Percentiles rank a stretch among this genome's conserved stretches.
phyloP scores from a whole-genome alignment of 2,797 vertebrate species.

The Diceros bicornis region DNA sequence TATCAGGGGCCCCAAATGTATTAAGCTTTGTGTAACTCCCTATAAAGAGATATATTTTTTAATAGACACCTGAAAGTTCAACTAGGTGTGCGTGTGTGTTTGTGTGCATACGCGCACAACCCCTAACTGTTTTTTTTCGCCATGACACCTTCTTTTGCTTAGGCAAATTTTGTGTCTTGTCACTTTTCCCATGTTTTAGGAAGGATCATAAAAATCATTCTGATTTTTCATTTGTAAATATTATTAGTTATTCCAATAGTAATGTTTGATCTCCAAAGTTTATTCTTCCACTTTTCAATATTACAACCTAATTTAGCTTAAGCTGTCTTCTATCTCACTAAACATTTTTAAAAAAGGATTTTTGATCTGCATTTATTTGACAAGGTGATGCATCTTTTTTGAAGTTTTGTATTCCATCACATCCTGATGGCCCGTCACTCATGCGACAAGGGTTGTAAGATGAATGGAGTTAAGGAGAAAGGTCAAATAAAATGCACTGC shows the following conservation, averaged over 20 bases:
- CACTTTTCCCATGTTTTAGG: slow-evolving; percentile 23
- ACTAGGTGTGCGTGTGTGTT: neutral
- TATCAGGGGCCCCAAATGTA: neutral
- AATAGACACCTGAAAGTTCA: neutral
- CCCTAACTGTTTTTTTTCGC: neutral
- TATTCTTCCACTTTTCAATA: slow-evolving; percentile 38
- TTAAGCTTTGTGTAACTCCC: neutral
- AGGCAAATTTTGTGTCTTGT: neutral
- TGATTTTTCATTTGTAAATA: neutral
- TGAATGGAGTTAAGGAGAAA: slow-evolving; percentile 79
- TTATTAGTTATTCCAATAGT: neutral
- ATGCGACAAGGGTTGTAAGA: slow-evolving; percentile 76
- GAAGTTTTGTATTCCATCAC: slow-evolving; percentile 77
- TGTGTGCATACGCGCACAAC: neutral
- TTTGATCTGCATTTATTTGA: slow-evolving; percentile 68
- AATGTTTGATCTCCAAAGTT: slow-evolving; percentile 23
- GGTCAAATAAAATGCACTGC: slow-evolving; percentile 77
- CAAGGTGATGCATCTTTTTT: slow-evolving; percentile 65
- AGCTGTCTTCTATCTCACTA: neutral
- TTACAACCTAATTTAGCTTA: slow-evolving; percentile 52
- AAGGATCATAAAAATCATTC: neutral
- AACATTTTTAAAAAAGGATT: slow-evolving; percentile 62
- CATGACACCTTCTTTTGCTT: neutral
- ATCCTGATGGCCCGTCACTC: slow-evolving; percentile 67
- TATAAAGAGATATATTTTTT: neutral